Base-by-base conservation (phyloP, 2,113 vertebrate genomes). In the Salvelinus namaycush region DNA sequence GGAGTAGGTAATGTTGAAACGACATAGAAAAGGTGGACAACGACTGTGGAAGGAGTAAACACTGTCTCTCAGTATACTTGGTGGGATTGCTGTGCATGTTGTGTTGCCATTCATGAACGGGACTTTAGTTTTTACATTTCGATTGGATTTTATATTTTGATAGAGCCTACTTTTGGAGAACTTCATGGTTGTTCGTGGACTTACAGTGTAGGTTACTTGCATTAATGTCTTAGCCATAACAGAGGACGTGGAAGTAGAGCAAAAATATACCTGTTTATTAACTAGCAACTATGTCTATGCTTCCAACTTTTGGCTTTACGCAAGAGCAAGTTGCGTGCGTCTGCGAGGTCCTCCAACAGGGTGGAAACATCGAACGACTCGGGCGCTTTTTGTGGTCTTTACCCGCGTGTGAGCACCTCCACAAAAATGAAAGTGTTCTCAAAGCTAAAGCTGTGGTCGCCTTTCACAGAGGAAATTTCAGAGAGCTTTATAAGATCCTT, bases 241-340 rank as follows among this genome's bases (percentile, higher is more conserved):
- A 74, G 72, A 65, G 86, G 81, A 87, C 85, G 83, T 87, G 88
- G 90, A 85, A 89, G 83, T 76, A 24, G 84, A 83, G 85, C 83
- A 80, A 86, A 86, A 81, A 73, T 84, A 74, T 81, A 82, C 82
- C 77, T 77, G 72, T 73, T 71, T 81, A 86, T 87, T 79, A 80
- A 80, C 70, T 76, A 82, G 79, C 85, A 88, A 93, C 87, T 92
- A 97, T 97, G 96, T 97, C 96, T 87, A 95, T 97, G 96, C 95
- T 97, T 88, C 96, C 96, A 80, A 96, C 96, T 66, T 97, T 97
- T 92, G 96, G 96, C 85, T 97, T 96, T 89, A 97, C 96, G 89
- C 96, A 97, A 90, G 95, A 97, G 89, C 96, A 97, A 94, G 96
- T 97, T 78, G 96, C 96, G 84, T 97, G 96, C 83, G 96, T 97